These are phyloP conservation scores for Apamea anceps DNA, from an alignment of 2,888 invertebrate genomes.

Conservation along the genomic window DNA sequence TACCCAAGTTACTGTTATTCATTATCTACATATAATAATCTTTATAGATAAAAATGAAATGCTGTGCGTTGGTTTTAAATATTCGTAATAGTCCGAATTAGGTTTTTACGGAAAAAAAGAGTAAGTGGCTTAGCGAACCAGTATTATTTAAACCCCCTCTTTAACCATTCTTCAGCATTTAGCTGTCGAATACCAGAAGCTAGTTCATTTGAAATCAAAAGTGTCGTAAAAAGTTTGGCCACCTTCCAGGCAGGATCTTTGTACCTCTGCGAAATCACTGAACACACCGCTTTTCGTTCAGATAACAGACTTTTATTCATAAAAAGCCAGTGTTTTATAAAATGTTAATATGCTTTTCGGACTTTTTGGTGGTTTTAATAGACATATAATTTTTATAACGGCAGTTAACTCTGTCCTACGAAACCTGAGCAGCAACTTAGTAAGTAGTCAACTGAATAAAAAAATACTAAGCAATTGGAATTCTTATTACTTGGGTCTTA, in stretches of 20 bases:
- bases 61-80: neutral
- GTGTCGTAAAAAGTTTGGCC: conserved; percentile 23
- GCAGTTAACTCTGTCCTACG: no score
- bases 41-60: neutral
- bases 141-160: neutral
- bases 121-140: neutral
- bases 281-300: neutral
- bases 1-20: no score
- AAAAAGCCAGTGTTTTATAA: neutral
- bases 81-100: no score
- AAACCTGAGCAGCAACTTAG: neutral
- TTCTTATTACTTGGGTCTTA: conserved; percentile 14
- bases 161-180: neutral
- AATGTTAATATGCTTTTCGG: neutral
- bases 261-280: neutral
- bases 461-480: conserved; percentile 7
- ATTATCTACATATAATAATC: no score
- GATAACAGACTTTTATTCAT: neutral
- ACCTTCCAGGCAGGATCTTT: conserved; percentile 3
- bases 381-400: neutral
- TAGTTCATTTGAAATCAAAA: conserved; percentile 18
- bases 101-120: neutral
- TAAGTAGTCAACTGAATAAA: neutral
- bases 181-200: neutral
- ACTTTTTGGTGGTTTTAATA: neutral